Evolutionary conservation across 2,113 vertebrate species (phyloP).

Genomic region (Otolemur garnettii): DNA sequence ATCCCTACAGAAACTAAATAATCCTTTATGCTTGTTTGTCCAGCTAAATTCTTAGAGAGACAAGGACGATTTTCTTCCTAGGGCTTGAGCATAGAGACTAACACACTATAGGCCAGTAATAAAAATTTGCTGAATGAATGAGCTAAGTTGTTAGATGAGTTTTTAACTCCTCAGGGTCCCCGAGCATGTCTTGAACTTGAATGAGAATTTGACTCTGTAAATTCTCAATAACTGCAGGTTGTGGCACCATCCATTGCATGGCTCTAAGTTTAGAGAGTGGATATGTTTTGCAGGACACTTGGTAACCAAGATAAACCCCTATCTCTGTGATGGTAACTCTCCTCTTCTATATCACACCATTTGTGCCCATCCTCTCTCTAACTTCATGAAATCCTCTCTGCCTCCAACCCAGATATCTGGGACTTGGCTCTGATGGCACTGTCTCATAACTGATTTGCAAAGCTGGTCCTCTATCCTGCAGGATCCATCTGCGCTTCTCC

Average conservation of each 20-base stretch:
- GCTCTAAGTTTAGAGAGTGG: neutral
- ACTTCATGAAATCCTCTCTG: neutral
- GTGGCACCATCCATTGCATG: neutral
- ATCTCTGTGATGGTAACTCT: neutral
- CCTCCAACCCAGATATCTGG: neutral
- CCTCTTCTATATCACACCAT: neutral
- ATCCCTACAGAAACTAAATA: neutral
- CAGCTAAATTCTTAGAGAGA: neutral
- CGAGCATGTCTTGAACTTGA: neutral
- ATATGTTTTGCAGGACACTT: neutral
- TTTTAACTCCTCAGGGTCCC: neutral
- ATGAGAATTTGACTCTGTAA: neutral
- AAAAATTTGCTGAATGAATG: neutral
- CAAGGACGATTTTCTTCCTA: neutral
- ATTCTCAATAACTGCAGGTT: neutral
- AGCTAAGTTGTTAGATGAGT: neutral
- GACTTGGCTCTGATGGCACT: neutral
- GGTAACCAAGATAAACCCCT: neutral
- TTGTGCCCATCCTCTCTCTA: neutral
- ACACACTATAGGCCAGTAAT: neutral
- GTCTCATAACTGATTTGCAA: conserved; percentile 17
- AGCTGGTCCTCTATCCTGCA: neutral
- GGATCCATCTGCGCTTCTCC: conserved; percentile 62
- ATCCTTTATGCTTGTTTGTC: neutral
- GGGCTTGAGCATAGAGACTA: neutral